Base-by-base conservation (phyloP, 2,888 invertebrate genomes). In the Pristionchus exspectatus region DNA sequence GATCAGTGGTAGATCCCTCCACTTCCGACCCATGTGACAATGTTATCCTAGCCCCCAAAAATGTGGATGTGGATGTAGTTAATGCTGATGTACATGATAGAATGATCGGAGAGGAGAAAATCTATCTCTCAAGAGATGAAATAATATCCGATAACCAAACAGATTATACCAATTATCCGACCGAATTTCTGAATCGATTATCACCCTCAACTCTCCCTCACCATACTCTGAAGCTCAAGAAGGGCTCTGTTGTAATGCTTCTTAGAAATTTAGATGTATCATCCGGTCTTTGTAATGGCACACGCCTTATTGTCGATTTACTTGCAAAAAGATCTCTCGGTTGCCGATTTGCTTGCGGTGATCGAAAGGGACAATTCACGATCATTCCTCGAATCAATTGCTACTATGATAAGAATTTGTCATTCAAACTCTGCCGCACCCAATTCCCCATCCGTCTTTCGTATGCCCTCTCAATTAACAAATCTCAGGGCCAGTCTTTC, bases 171-270 rank as follows among this genome's bases (percentile, higher is more conserved):
- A 84, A 86, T 50, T 87, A 81, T 33, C 59, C 90, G 0, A 86
- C 77, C 2, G 90, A 90, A 54, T 90, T 88, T 10, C 83, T 90
- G 50, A 88, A 90, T 63, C 7, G 44, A 14, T 44, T 90, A 63
- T 88, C 59, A 18, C 91, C 91, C 18, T 84, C 91, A 21, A 77
- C 59, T n/a, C 74, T 90, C 14, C 90, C 90, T 63, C 90, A 90
- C 0, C 91, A 91, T 33, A 24, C 0, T 27, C 54, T 90, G 24
- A 77, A 66, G 1, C 24, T 90, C 0, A 90, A 88, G 30, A 81
- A 83, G 1, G 72, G 72, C 1, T 72, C 30, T 14, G 30, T 72
- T 3, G 30, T 72, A 30, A 72, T 72, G 72, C 38, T 77, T 0
- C 38, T 77, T 16, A 77, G 38, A 38, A 77, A 77, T 30, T 5